phyloP scores from a whole-genome alignment of 2,113 vertebrate species.

The Lasiurus borealis region DNA sequence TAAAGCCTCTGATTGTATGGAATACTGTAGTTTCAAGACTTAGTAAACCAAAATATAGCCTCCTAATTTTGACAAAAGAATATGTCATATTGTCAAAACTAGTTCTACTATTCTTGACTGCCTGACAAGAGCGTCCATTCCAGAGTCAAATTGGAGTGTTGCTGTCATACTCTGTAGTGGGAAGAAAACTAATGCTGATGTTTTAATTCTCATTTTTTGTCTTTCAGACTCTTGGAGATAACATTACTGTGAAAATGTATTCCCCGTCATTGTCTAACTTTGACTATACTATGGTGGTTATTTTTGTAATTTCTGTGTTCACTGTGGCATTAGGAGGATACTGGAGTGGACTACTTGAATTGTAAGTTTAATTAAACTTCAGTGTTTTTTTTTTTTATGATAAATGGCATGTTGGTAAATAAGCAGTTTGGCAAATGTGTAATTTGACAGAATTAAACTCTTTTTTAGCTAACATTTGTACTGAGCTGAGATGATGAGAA shows the following conservation, averaged over 20 bases:
- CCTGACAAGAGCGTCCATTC: neutral
- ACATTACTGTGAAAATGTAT: slow-evolving; percentile 90
- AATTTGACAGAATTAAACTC: neutral
- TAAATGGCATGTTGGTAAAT: slow-evolving; percentile 36
- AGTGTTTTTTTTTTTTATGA: slow-evolving; percentile 46
- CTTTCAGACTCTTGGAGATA: slow-evolving; percentile 88
- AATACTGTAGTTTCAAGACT: neutral
- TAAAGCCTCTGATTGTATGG: neutral
- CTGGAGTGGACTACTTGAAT: slow-evolving; percentile 95
- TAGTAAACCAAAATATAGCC: neutral
- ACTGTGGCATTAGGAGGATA: slow-evolving; percentile 94
- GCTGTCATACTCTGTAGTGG: neutral
- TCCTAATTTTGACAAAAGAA: slow-evolving; percentile 35
- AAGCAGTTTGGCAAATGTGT: slow-evolving; percentile 24
- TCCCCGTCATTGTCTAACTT: slow-evolving; percentile 88
- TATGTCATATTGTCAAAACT: neutral
- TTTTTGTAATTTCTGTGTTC: slow-evolving; percentile 93
- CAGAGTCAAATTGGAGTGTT: neutral
- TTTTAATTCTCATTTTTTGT: slow-evolving; percentile 59
- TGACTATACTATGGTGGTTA: slow-evolving; percentile 92
- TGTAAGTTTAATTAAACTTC: slow-evolving; percentile 85
- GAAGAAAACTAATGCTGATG: neutral
- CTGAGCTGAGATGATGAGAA: neutral
- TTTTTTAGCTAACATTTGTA: slow-evolving; percentile 48
- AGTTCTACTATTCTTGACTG: neutral